phyloP scores from a whole-genome alignment of 2,888 invertebrate species.

The Toxonevra muliebris region DNA sequence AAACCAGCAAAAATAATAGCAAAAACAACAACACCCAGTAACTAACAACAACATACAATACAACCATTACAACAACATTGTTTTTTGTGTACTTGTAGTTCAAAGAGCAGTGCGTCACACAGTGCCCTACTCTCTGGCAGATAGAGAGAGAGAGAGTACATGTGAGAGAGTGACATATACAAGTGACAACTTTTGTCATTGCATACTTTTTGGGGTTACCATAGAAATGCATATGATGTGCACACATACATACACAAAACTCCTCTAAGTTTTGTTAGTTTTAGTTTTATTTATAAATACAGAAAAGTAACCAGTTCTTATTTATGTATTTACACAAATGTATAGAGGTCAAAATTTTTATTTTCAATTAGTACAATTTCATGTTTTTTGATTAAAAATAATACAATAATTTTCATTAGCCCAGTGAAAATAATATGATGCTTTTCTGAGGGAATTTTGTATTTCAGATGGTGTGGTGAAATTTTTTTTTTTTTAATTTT shows the following conservation, averaged over 20 bases:
- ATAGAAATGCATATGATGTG: neutral
- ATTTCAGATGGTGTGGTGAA: too few species aligned
- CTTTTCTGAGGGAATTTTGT: neutral
- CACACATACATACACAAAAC: neutral
- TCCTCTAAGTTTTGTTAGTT: neutral
- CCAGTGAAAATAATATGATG: slow-evolving; percentile 5
- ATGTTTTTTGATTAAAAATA: slow-evolving; percentile 19
- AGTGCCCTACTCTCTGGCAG: slow-evolving; percentile 8
- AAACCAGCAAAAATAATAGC: neutral
- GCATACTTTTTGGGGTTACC: slow-evolving; percentile 20
- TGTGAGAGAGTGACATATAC: neutral
- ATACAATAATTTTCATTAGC: neutral
- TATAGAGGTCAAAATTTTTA: slow-evolving; percentile 14
- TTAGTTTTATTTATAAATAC: neutral
- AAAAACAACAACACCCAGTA: too few species aligned
- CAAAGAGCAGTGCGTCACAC: too few species aligned
- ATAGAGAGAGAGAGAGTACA: neutral
- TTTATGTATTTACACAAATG: neutral
- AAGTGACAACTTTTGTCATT: slow-evolving; percentile 10
- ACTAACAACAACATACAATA: too few species aligned
- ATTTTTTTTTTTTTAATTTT: too few species aligned
- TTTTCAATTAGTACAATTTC: slow-evolving; percentile 14
- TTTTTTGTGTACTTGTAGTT: too few species aligned
- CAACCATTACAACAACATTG: too few species aligned
- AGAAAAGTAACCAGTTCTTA: neutral